Evolutionary conservation across 2,888 invertebrate species (phyloP).

Genomic region (Polylopha cassiicola): DNA sequence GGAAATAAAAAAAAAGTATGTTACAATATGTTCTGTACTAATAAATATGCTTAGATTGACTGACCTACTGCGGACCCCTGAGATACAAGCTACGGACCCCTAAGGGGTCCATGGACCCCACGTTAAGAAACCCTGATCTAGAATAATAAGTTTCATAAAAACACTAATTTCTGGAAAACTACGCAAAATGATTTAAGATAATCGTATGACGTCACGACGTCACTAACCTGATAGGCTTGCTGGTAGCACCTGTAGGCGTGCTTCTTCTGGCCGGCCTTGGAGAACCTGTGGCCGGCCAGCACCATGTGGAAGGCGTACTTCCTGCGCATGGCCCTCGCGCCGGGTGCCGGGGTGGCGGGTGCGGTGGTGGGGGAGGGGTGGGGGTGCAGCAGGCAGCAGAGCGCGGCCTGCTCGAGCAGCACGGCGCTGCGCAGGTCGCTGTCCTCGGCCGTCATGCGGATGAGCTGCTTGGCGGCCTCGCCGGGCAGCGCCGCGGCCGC

Average conservation of each 20-base stretch:
- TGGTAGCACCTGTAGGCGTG: conserved; percentile 95
- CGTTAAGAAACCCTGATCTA: too few relatives aligned
- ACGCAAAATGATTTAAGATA: too few relatives aligned
- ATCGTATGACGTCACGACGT: too few relatives aligned
- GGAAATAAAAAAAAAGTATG: background rate
- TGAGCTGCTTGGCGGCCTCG: conserved; percentile 96
- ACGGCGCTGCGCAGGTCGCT: conserved; percentile 97
- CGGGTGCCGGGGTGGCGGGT: too few relatives aligned
- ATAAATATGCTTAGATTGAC: too few relatives aligned
- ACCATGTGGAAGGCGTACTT: conserved; percentile 98
- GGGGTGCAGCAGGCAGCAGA: conserved; percentile 92
- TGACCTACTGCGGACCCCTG: too few relatives aligned
- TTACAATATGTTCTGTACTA: too few relatives aligned
- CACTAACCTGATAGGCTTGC: conserved; percentile 90
- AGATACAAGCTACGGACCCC: too few relatives aligned
- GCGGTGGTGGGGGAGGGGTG: too few relatives aligned
- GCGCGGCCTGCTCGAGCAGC: conserved; percentile 95
- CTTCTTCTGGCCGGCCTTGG: conserved; percentile 93
- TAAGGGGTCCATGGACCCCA: too few relatives aligned
- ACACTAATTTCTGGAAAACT: too few relatives aligned
- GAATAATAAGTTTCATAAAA: too few relatives aligned
- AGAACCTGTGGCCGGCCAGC: conserved; percentile 95
- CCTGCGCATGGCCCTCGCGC: conserved; percentile 85
- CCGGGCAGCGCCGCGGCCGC: conserved; percentile 86
- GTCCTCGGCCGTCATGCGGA: conserved; percentile 97